A percentile compares a stretch with the other conserved stretches of the same genome.
Evolutionary conservation across 2,888 invertebrate genomes (phyloP).

Genomic region (Nemurella pictetii): DNA sequence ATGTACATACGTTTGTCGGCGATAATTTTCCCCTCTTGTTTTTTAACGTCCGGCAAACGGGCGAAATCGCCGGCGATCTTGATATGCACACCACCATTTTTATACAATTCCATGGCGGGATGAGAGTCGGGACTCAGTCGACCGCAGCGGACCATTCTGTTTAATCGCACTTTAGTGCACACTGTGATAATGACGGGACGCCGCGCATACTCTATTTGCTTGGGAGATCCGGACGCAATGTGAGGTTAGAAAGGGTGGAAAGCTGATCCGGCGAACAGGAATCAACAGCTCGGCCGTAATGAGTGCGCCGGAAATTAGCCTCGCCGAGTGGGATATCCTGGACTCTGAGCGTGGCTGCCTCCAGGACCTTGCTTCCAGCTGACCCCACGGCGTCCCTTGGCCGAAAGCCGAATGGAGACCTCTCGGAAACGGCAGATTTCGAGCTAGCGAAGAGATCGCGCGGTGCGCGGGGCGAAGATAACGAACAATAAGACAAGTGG

Average conservation of each 20-base stretch:
- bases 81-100: background rate
- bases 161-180: background rate
- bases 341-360: background rate
- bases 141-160: background rate
- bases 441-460: background rate
- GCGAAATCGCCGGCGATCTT: background rate
- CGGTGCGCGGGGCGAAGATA: background rate
- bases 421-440: conserved; percentile 1
- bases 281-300: conserved; percentile 26
- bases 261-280: conserved; percentile 21
- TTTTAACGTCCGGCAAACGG: background rate
- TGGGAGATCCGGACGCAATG: background rate
- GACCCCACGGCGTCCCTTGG: background rate
- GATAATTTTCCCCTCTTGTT: background rate
- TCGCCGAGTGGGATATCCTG: conserved; percentile 15
- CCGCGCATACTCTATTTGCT: background rate
- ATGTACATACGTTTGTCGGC: background rate
- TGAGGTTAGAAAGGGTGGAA: background rate
- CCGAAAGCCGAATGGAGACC: background rate
- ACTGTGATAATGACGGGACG: background rate
- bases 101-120: background rate
- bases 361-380: background rate
- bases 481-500: background rate
- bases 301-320: conserved; percentile 29
- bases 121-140: background rate